Evolutionary conservation across 2,797 vertebrate genomes (phyloP), one percentile per base, ranked within the genome.

Genomic region (Hybognathus amarus): DNA sequence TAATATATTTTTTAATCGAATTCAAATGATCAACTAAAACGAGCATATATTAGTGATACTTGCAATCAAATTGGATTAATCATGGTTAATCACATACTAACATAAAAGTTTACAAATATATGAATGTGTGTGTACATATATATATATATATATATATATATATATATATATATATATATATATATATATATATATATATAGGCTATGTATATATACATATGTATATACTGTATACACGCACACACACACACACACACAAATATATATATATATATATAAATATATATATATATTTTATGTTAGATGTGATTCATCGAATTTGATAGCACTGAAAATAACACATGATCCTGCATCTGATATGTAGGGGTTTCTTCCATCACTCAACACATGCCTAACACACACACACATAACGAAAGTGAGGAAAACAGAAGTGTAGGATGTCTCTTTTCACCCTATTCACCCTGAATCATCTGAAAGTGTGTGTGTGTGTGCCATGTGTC

Each of bases 401-500:
- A 54, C 36, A 68, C 17, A 71, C 27, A 22, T 12, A 36, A 33
- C 2, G 47, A 22, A 75, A 75, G 71, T 56, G 20, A 20, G 42
- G 45, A 56, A 59, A 76, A 76, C 50, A 76, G 40, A 45, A 27
- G 68, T 70, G 22, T n/a, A 20, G 30, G 66, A n/a, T 1, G 5
- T 40, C 22, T 8, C 50, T n/a, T 38, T 56, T 75, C 5, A 45
- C 42, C 42, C 67, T 27, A 5, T 42, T 77, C 3, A 22, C 9
- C 24, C 56, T 77, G 75, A 77, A 27, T 77, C 75, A 63, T 42
- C 75, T 27, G 75, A 77, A 63, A 15, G 40, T 42, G 10, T 42
- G 40, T 42, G 40, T 40, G 40, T 8, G 7, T 40, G 40, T 12
- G 40, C 10, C 6, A 9, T 59, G 73, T 76, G 74, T 61, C 22